These are phyloP conservation scores for Coccyzus lansbergi DNA, from an alignment of 2,797 vertebrate genomes.

Conservation along the genomic window DNA sequence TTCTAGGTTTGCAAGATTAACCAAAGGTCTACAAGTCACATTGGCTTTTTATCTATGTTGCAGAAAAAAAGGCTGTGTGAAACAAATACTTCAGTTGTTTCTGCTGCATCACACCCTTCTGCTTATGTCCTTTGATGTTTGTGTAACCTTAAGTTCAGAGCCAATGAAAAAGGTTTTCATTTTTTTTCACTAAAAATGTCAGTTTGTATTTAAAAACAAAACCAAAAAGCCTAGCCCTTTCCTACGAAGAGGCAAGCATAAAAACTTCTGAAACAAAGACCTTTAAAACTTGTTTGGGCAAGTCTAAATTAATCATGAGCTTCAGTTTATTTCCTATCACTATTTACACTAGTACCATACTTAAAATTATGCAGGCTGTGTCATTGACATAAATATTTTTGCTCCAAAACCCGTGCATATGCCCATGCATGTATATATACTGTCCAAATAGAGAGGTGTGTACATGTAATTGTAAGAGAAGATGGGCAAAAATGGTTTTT, in stretches of 20 bases:
- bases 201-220: background rate
- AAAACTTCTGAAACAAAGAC: background rate
- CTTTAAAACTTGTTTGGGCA: background rate
- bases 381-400: background rate
- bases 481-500: background rate
- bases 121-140: background rate
- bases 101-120: background rate
- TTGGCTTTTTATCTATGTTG: background rate
- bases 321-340: background rate
- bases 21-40: background rate
- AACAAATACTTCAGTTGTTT: background rate
- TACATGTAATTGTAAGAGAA: background rate
- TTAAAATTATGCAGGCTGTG: background rate
- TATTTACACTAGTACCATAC: background rate
- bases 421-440: background rate
- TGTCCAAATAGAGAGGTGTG: background rate
- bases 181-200: background rate
- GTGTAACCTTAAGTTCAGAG: background rate
- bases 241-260: background rate
- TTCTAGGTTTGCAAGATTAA: conserved; percentile 2
- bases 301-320: background rate
- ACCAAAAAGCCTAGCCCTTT: background rate
- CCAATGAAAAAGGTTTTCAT: background rate
- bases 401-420: background rate
- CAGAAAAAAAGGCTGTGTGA: background rate